These are phyloP conservation scores for Threskiornis aethiopicus DNA, from an alignment of 2,797 vertebrate species.

Conservation along the genomic window DNA sequence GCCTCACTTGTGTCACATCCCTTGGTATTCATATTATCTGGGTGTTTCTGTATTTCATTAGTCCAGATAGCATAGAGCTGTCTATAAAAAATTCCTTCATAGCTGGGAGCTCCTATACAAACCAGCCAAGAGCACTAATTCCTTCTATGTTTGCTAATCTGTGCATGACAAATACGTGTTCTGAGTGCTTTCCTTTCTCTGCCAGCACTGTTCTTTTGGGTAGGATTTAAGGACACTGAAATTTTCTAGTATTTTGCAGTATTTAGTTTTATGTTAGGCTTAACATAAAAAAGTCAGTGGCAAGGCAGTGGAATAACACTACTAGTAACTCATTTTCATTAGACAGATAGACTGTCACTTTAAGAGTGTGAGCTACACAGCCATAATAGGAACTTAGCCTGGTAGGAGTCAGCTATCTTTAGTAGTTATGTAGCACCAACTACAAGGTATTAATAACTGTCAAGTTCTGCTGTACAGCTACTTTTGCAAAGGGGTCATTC, in stretches of 20 bases:
- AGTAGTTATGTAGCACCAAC: conserved; percentile 6
- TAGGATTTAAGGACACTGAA: background rate
- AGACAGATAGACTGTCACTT: background rate
- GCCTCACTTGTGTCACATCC: background rate
- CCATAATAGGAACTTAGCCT: conserved; percentile 18
- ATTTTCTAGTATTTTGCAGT: background rate
- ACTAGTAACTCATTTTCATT: background rate
- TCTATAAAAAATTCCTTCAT: background rate
- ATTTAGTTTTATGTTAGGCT: background rate
- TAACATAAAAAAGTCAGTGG: background rate
- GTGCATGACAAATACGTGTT: conserved; percentile 1
- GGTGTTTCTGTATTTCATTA: background rate
- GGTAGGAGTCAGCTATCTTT: conserved; percentile 27
- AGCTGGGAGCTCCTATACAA: conserved; percentile 19
- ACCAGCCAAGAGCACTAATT: conserved; percentile 33
- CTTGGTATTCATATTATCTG: background rate
- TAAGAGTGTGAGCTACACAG: background rate
- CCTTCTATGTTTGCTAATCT: conserved; percentile 41
- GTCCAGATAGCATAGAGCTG: background rate
- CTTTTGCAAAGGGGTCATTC: background rate
- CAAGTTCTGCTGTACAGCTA: background rate
- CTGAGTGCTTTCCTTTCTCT: background rate
- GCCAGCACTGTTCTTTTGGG: background rate
- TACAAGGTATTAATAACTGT: conserved; percentile 38
- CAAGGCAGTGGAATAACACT: background rate